These are phyloP conservation scores for Phaethon lepturus DNA, from an alignment of 2,113 vertebrate genomes.

Conservation along the genomic window DNA sequence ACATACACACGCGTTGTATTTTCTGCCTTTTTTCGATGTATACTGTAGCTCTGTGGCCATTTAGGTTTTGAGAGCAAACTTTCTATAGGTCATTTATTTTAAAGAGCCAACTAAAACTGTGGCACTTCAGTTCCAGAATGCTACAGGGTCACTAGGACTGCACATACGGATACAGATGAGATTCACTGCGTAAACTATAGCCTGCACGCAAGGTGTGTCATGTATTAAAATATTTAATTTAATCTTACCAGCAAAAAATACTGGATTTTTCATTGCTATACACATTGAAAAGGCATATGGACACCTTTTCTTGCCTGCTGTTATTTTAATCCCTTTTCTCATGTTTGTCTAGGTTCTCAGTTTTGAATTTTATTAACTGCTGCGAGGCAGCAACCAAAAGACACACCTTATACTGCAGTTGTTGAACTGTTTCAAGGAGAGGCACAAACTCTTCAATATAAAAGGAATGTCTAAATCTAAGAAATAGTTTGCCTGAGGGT, in stretches of 20 bases:
- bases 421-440: constrained; percentile 4
- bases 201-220: not conserved
- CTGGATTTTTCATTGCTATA: not conserved
- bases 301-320: not conserved
- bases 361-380: not conserved
- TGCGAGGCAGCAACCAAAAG: not conserved
- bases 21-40: not conserved
- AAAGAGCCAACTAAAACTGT: not conserved
- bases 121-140: not conserved
- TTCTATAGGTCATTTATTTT: not conserved
- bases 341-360: not conserved
- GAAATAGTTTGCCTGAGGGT: not conserved
- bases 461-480: not conserved
- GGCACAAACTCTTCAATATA: not conserved
- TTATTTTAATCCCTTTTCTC: not conserved
- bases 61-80: not conserved
- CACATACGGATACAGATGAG: not conserved
- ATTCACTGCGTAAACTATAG: not conserved
- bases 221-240: not conserved
- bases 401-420: not conserved
- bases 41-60: not conserved
- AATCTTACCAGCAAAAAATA: not conserved
- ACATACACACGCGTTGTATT: not conserved
- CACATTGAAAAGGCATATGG: not conserved
- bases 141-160: not conserved